Evolutionary conservation across 2,113 vertebrate species (phyloP).

Genomic region (Potamarius usumacintae): DNA sequence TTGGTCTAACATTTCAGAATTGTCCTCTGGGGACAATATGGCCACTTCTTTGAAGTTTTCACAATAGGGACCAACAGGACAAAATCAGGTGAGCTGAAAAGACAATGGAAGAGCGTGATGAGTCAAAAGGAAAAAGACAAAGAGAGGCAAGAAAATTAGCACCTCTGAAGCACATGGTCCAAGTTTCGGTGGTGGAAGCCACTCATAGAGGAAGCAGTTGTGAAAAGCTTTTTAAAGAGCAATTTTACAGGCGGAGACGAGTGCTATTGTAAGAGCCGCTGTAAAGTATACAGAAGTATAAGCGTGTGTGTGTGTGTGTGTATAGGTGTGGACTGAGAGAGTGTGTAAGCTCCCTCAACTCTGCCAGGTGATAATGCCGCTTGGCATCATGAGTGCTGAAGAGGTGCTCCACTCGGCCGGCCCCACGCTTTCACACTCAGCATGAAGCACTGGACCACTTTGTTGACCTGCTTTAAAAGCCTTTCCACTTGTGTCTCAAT

Average conservation of each 20-base stretch:
- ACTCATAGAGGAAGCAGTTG: constrained; percentile 24
- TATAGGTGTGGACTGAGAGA: constrained; percentile 49
- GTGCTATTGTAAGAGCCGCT: constrained; percentile 24
- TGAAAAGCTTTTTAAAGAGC: constrained; percentile 47
- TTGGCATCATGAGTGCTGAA: constrained; percentile 57
- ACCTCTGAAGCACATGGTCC: constrained; percentile 2
- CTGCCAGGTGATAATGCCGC: constrained; percentile 51
- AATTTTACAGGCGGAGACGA: constrained; percentile 41
- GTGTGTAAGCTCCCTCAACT: constrained; percentile 27
- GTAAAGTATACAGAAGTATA: constrained; percentile 39
- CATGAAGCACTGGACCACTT: constrained; percentile 68
- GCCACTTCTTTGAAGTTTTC: constrained; percentile 51
- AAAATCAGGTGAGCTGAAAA: constrained; percentile 43
- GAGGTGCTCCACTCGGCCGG: constrained; percentile 60
- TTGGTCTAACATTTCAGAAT: constrained; percentile 29
- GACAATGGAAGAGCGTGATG: constrained; percentile 17
- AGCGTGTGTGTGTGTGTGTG: constrained; percentile 22
- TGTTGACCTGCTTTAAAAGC: constrained; percentile 73
- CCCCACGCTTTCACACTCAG: constrained; percentile 64
- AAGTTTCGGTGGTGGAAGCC: constrained; percentile 12
- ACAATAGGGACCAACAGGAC: constrained; percentile 48
- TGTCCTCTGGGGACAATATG: constrained; percentile 50
- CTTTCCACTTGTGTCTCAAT: constrained; percentile 73
- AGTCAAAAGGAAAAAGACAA: constrained; percentile 20
- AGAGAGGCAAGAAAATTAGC: constrained; percentile 1